Evolutionary conservation across 2,113 vertebrate species (phyloP), one percentile per base, ranked within the genome.

Genomic region (Bombycilla garrulus): DNA sequence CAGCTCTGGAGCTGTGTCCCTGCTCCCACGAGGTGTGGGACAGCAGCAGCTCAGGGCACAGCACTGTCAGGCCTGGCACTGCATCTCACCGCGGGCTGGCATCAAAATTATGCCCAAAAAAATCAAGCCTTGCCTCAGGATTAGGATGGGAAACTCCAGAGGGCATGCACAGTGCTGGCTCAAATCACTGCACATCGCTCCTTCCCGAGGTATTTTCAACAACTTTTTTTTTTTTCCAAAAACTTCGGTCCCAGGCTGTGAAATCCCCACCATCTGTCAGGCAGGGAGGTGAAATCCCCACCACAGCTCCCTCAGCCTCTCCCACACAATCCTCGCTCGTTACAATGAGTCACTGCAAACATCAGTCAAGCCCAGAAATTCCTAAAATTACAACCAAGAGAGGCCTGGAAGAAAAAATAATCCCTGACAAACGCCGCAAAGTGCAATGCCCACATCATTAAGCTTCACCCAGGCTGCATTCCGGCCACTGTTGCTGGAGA

Each of bases 281-380:
- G 29, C 79, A 80, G 33, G 54, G 47, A 90, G 71, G 60, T 79
- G 76, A 29, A 44, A 62, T 31, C 61, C 77, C 70, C 79, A 72
- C 13, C 69, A 9, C 61, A 85, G 66, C 66, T 80, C 51, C 29
- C 48, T 28, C 72, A 38, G 81, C 12, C 82, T 45, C 92, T 73
- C 95, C 91, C 65, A 79, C 91, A 36, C 86, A 18, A 76, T 25
- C 76, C 71, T 88, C 53, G 21, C 78, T 86, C 81, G 14, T 33
- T 17, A 61, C 42, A 1, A 71, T 40, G 10, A 88, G 47, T 0
- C 5, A 45, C 80, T 72, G 78, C 83, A 90, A 86, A 48, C 66
- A 50, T 40, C 78, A 47, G 54, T 29, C 67, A 24, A 62, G 54
- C 47, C 87, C 87, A 67, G 6, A 25, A 58, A 31, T 35, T 42